A percentile compares a stretch with the other conserved stretches of the same genome.
These are phyloP conservation scores for Aethes cnicana DNA, from an alignment of 2,888 invertebrate genomes.

Conservation along the genomic window DNA sequence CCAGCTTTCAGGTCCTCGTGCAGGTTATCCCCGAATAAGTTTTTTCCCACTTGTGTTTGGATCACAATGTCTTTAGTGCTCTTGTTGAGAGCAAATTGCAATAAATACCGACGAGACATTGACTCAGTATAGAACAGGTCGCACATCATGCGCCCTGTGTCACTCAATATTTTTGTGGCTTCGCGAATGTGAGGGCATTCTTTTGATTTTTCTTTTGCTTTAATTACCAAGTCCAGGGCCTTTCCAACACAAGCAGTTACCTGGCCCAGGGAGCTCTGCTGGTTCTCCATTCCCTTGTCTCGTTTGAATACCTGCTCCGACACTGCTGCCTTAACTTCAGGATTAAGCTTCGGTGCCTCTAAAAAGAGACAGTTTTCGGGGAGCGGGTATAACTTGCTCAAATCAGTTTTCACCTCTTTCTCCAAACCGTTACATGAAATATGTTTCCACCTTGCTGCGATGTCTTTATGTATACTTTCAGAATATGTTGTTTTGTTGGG, in stretches of 20 bases:
- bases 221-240: neutral
- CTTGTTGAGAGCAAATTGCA: too few relatives aligned
- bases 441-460: neutral
- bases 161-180: neutral
- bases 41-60: too few relatives aligned
- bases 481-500: neutral
- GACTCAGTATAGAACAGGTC: neutral
- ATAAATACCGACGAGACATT: neutral
- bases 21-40: too few relatives aligned
- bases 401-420: neutral
- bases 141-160: neutral
- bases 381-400: neutral
- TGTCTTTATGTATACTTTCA: constrained; percentile 1
- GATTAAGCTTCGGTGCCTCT: constrained; percentile 1
- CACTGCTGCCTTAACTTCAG: constrained; percentile 5
- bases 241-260: neutral
- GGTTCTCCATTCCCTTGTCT: neutral
- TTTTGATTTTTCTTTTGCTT: constrained; percentile 2
- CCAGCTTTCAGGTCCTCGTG: too few relatives aligned
- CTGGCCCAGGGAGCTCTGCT: neutral
- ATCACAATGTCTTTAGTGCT: too few relatives aligned
- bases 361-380: constrained; percentile 8
- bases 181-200: too few relatives aligned
- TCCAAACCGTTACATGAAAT: neutral
- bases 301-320: neutral